phyloP scores from a whole-genome alignment of 2,113 vertebrate species.

The Gasterosteus aculeatus region DNA sequence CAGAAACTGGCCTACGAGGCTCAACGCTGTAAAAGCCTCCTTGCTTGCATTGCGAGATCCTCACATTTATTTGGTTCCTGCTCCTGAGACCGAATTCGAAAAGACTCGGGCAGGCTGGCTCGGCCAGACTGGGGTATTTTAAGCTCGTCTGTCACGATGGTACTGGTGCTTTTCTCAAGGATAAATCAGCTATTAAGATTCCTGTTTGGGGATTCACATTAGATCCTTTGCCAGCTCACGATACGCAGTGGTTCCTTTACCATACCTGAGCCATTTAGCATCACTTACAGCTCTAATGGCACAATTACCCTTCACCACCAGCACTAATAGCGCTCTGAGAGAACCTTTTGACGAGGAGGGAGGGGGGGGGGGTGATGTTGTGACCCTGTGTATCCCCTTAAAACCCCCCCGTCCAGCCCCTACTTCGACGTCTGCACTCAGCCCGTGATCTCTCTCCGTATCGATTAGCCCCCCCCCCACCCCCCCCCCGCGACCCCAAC shows the following conservation, averaged over 20 bases:
- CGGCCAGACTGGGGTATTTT: conserved; percentile 36
- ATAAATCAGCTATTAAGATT: conserved; percentile 71
- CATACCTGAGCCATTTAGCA: conserved; percentile 75
- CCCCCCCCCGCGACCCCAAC: conserved; percentile 28
- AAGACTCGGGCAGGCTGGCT: conserved; percentile 25
- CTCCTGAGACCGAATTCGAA: conserved; percentile 31
- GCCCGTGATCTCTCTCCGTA: conserved; percentile 56
- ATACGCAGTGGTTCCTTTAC: conserved; percentile 63
- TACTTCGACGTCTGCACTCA: conserved; percentile 60
- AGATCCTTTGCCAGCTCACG: conserved; percentile 61
- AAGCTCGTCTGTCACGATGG: conserved; percentile 40
- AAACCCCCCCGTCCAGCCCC: conserved; percentile 54
- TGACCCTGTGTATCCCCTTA: conserved; percentile 64
- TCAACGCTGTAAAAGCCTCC: conserved; percentile 17
- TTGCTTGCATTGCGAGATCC: conserved; percentile 26
- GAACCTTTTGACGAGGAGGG: conserved; percentile 62
- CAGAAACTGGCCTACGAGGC: conserved; percentile 13
- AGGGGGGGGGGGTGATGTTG: conserved; percentile 55
- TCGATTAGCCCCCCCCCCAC: conserved; percentile 58
- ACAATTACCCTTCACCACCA: conserved; percentile 79
- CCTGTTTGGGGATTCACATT: conserved; percentile 71
- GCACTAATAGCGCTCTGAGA: conserved; percentile 70
- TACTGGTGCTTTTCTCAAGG: conserved; percentile 75
- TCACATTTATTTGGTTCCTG: conserved; percentile 16
- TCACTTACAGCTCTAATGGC: conserved; percentile 77